Conservation (phyloP, 1,140 invertebrate genomes). For the Trypoxylus dichotomus region DNA sequence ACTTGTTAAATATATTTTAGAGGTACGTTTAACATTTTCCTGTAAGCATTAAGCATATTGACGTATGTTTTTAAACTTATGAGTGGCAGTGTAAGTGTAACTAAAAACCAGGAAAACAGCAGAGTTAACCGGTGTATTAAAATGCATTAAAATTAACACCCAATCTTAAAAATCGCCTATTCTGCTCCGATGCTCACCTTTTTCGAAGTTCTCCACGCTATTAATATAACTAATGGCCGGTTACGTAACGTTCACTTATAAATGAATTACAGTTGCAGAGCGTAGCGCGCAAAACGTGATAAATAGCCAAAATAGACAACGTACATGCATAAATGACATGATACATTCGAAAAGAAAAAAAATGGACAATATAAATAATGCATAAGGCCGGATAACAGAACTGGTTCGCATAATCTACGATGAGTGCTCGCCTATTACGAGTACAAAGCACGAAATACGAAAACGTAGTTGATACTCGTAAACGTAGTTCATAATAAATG, state of each 20-base stretch:
- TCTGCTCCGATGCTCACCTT: no score
- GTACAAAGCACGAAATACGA: background rate
- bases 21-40: no score
- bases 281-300: background rate
- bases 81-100: no score
- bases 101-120: no score
- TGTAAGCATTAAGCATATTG: no score
- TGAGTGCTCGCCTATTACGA: background rate
- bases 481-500: background rate
- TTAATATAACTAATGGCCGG: background rate
- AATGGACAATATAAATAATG: conserved; percentile 15
- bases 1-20: no score
- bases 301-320: background rate
- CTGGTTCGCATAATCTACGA: background rate
- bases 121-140: no score
- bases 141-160: no score
- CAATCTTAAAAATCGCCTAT: no score
- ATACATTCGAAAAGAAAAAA: background rate
- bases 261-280: background rate
- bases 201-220: no score
- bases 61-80: no score
- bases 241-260: background rate
- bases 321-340: background rate
- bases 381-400: conserved; percentile 4
- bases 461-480: background rate